Conservation (phyloP, 2,113 vertebrate species). For the Rhynchomys soricoides region DNA sequence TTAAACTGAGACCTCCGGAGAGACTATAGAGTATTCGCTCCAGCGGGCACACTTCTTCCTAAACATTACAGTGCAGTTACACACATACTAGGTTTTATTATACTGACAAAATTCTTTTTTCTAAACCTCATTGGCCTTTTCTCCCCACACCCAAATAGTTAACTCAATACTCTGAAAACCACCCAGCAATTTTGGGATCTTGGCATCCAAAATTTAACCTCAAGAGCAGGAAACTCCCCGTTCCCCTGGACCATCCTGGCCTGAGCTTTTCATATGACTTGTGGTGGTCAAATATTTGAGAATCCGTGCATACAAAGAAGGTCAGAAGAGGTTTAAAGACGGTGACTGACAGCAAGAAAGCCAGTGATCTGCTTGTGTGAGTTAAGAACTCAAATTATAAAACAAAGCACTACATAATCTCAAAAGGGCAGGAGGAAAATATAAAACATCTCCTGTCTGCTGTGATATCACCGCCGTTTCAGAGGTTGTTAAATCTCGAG, state of each 20-base stretch:
- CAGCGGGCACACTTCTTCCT: not conserved
- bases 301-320: slow-evolving; percentile 14
- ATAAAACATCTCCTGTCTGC: slow-evolving; percentile 11
- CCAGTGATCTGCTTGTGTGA: not conserved
- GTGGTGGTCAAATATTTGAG: slow-evolving; percentile 60
- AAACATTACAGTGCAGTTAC: slow-evolving; percentile 17
- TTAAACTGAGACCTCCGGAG: slow-evolving; percentile 34
- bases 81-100: not conserved
- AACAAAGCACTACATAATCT: not conserved
- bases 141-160: not conserved
- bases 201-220: slow-evolving; percentile 54
- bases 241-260: not conserved
- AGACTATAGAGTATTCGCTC: slow-evolving; percentile 2
- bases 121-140: not conserved
- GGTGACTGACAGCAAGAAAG: not conserved
- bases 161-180: slow-evolving; percentile 34
- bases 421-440: slow-evolving; percentile 45
- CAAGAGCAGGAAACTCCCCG: slow-evolving; percentile 5
- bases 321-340: slow-evolving; percentile 43
- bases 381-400: slow-evolving; percentile 11
- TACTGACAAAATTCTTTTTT: not conserved
- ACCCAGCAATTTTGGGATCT: slow-evolving; percentile 38
- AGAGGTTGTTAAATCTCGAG: slow-evolving; percentile 41
- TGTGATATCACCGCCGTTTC: not conserved
- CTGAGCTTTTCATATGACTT: slow-evolving; percentile 54